A percentile compares a stretch with the other conserved stretches of the same genome.
Evolutionary conservation across 2,113 vertebrate genomes (phyloP).

Genomic region (Pipra filicauda): DNA sequence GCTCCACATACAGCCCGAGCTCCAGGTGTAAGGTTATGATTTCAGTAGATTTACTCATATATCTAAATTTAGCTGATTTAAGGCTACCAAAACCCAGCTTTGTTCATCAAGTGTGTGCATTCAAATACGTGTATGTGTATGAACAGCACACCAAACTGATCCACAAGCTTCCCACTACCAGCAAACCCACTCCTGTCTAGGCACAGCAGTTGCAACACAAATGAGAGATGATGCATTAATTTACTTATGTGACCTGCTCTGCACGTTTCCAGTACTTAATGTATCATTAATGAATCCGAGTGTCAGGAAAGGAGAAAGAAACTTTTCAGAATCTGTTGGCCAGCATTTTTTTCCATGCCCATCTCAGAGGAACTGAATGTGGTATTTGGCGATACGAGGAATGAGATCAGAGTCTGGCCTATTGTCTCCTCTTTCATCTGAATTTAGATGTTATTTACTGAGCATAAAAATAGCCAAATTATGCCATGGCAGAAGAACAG

Average conservation of each 20-base stretch:
- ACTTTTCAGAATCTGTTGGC: background rate
- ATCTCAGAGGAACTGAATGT: background rate
- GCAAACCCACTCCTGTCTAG: background rate
- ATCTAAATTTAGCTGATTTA: background rate
- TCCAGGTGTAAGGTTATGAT: background rate
- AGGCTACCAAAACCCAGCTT: background rate
- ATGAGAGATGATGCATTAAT: background rate
- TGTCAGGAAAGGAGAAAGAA: background rate
- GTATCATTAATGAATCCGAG: background rate
- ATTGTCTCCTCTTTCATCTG: background rate
- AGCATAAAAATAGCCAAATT: background rate
- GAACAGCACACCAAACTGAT: background rate
- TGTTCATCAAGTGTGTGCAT: background rate
- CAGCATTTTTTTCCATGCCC: background rate
- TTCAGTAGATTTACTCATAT: background rate
- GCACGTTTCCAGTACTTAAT: background rate
- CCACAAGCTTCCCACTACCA: background rate
- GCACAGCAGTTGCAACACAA: background rate
- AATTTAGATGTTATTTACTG: background rate
- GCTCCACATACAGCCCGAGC: background rate
- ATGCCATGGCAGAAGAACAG: background rate
- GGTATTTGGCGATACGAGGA: fast-evolving
- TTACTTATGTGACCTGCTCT: background rate
- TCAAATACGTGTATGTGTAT: background rate
- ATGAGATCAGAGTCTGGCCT: background rate